phyloP scores from a whole-genome alignment of 2,113 vertebrate genomes.

The Varanus komodoensis region DNA sequence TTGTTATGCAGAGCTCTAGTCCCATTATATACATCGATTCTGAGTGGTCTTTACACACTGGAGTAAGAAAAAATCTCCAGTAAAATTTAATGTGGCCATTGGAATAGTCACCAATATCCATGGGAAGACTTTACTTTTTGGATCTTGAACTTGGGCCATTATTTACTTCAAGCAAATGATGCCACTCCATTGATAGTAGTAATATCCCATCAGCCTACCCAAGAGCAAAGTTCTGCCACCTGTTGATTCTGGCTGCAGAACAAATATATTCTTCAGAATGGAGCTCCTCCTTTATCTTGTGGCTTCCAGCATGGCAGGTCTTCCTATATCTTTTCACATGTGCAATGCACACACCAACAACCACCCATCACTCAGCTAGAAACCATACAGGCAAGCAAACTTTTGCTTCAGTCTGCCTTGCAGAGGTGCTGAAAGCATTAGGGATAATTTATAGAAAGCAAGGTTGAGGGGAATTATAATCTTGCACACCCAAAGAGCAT shows the following conservation, averaged over 20 bases:
- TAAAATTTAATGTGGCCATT: neutral
- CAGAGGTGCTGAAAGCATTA: neutral
- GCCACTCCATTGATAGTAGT: neutral
- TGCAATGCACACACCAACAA: neutral
- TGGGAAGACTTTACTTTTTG: too few relatives aligned
- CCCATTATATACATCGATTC: neutral
- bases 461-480: too few relatives aligned
- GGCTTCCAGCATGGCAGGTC: neutral
- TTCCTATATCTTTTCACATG: neutral
- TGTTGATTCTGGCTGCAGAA: neutral
- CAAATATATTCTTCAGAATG: neutral
- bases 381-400: too few relatives aligned
- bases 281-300: neutral
- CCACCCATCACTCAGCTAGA: too few relatives aligned
- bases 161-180: neutral
- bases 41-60: neutral
- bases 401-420: neutral
- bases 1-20: neutral
- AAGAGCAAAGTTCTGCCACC: neutral
- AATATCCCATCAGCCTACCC: neutral
- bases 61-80: neutral
- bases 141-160: neutral
- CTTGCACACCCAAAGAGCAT: too few relatives aligned
- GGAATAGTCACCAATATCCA: too few relatives aligned
- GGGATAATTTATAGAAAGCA: neutral